Evolutionary conservation across 1,140 invertebrate genomes (phyloP).

Genomic region (Bombus balteatus): DNA sequence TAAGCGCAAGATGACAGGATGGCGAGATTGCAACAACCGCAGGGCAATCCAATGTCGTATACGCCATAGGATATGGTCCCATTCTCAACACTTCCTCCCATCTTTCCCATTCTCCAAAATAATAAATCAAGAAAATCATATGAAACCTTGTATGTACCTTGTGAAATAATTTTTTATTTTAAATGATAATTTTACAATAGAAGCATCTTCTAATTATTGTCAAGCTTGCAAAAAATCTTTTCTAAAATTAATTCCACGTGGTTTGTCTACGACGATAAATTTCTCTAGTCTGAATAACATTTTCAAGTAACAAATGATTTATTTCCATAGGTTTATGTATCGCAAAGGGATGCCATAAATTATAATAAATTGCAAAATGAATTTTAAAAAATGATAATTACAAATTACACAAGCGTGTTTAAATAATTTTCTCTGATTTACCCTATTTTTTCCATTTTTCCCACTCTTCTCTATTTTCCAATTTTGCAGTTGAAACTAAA

Average conservation of each 20-base stretch:
- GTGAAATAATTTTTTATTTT: not conserved
- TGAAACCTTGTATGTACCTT: not conserved
- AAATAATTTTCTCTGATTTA: no score
- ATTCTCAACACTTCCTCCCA: not conserved
- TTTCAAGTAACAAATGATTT: not conserved
- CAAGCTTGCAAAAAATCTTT: not conserved
- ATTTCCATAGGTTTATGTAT: not conserved
- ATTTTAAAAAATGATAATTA: not conserved
- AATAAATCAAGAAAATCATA: not conserved
- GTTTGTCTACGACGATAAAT: not conserved
- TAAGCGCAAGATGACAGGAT: constrained; percentile 28
- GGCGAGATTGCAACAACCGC: constrained; percentile 4
- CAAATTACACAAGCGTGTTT: no score
- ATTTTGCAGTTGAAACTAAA: no score
- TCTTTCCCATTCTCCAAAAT: not conserved
- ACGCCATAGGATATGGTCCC: no score
- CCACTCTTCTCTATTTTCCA: no score
- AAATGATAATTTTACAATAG: not conserved
- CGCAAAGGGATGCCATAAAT: no score
- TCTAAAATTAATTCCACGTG: not conserved
- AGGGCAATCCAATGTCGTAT: not conserved
- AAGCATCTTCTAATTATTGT: not conserved
- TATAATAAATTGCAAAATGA: not conserved
- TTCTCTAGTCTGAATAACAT: not conserved
- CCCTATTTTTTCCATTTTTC: no score